Evolutionary conservation across 2,113 vertebrate species (phyloP), one percentile per base, ranked within the genome.

Genomic region (Cavia porcellus): DNA sequence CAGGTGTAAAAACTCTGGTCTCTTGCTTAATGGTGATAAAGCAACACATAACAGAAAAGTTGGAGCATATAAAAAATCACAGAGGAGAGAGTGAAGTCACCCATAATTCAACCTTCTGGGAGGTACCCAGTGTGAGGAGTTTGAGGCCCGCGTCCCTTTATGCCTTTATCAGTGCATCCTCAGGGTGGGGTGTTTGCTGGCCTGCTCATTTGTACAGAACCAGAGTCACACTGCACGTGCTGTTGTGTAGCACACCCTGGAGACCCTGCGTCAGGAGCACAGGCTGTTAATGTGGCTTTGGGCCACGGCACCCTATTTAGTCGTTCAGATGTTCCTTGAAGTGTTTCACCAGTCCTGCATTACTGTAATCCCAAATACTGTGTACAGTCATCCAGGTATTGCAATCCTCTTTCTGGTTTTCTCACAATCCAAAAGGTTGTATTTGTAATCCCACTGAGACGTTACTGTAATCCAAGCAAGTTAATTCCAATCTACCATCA

Each of bases 191-290:
- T 52, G 38, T 72, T 79, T 87, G 91, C 50, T 38, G 92, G 72
- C 77, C 89, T 62, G 89, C 70, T 95, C 75, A 4, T 81, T 88
- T 93, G 86, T 24, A 91, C 22, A 84, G 68, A 96, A 68, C 25
- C 84, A 72, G 93, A 92, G 35, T 79, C 79, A 25, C 66, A 35
- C 52, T 80, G 79, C 62, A 57, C 55, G 25, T 86, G 50, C 42
- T 75, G 80, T 96, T 96, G 86, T 38, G 77, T 86, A 83, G 92
- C 9, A 0, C 32, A 92, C 90, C 72, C 84, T 90, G 72, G 45
- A 62, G 68, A 70, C 57, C 52, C 2, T 52, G 19, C 25, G 12
- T 61, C 25, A 14, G n/a, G 57, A 68, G 77, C 24, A 24, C 82
- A 61, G 68, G 55, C 89, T 15, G 62, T 91, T 64, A 80, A n/a